Evolutionary conservation across 2,888 invertebrate genomes (phyloP).

Genomic region (Plagodis dolabraria): DNA sequence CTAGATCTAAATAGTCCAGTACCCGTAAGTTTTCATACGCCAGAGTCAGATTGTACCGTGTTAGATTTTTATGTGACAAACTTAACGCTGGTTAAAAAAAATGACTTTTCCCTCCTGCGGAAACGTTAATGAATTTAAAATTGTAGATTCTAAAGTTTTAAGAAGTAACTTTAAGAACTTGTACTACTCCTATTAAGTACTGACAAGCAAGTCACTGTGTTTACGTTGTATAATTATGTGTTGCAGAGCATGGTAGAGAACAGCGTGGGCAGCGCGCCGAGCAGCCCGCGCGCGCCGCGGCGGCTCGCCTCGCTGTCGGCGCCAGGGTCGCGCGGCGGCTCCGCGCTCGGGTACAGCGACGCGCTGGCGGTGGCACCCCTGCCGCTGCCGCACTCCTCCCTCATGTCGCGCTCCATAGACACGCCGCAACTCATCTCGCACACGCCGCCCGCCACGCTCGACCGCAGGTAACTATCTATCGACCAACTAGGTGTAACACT

Average conservation of each 20-base stretch:
- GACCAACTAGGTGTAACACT: no score
- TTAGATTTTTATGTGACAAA: no score
- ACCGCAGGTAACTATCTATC: slow-evolving; percentile 73
- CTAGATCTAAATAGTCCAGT: no score
- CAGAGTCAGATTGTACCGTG: no score
- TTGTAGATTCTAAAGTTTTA: no score
- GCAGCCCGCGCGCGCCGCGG: slow-evolving; percentile 69
- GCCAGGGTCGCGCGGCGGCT: slow-evolving; percentile 73
- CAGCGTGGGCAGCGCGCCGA: slow-evolving; percentile 87
- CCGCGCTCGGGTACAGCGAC: slow-evolving; percentile 67
- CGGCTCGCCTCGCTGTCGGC: slow-evolving; percentile 68
- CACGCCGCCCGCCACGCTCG: slow-evolving; percentile 74
- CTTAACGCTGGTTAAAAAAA: no score
- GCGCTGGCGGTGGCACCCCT: slow-evolving; percentile 53
- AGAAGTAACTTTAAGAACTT: no score
- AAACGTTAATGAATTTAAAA: no score
- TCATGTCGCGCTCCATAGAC: slow-evolving; percentile 86
- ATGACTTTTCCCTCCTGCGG: no score
- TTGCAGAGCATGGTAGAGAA: slow-evolving; percentile 73
- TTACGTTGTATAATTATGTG: not conserved
- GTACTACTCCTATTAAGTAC: no score
- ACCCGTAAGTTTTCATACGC: no score
- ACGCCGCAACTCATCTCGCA: slow-evolving; percentile 38
- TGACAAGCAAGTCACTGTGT: not conserved
- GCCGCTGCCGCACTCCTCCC: slow-evolving; percentile 21